Conservation (phyloP, 2,797 vertebrate genomes). For the Cossypha caffra region DNA sequence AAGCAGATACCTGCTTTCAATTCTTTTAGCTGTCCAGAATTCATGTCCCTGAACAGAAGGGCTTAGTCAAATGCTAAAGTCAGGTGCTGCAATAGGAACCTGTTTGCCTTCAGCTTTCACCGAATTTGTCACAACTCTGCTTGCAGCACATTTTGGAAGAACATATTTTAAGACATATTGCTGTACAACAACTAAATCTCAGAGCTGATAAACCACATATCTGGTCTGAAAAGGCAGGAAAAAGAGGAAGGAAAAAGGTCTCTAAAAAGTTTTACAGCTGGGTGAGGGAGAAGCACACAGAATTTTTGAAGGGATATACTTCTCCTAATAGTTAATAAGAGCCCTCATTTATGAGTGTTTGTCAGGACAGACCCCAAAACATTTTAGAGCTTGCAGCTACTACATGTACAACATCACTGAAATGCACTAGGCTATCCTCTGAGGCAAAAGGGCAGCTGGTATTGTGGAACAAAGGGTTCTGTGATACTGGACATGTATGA, state of each 20-base stretch:
- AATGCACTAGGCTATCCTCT: not conserved
- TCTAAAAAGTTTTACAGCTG: not conserved
- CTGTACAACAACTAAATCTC: slow-evolving; percentile 35
- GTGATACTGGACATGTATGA: not conserved
- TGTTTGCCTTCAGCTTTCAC: slow-evolving; percentile 38
- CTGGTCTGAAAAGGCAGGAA: not conserved
- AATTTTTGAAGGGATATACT: not conserved
- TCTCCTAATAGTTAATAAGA: not conserved
- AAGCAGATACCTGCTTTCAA: not conserved
- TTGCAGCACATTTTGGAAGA: slow-evolving; percentile 46
- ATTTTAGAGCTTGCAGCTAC: not conserved
- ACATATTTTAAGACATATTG: slow-evolving; percentile 65
- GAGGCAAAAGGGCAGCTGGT: not conserved
- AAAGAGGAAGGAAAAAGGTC: not conserved
- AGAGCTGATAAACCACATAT: slow-evolving; percentile 45
- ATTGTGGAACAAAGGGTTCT: not conserved
- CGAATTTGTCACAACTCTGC: slow-evolving; percentile 42
- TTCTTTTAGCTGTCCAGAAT: not conserved
- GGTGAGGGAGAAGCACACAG: not conserved
- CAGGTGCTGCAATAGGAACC: not conserved
- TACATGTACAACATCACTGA: not conserved
- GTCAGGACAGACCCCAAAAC: not conserved
- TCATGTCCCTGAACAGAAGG: slow-evolving; percentile 6
- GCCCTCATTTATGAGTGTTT: not conserved
- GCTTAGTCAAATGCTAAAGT: slow-evolving; percentile 26